phyloP scores from a whole-genome alignment of 2,888 invertebrate species.

The Aphidius colemani region DNA sequence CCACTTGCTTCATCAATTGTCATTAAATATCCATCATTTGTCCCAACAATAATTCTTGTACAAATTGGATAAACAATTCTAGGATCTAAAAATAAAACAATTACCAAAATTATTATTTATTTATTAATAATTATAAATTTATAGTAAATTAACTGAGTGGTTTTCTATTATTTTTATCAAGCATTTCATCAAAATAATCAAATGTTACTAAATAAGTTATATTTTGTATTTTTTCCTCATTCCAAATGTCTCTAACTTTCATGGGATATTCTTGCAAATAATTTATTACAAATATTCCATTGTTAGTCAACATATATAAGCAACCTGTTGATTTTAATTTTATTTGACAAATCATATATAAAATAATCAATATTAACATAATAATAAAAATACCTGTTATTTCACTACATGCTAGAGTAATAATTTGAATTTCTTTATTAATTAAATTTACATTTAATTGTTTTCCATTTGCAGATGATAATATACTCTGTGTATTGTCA shows the following conservation, averaged over 20 bases:
- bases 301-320: conserved; percentile 36
- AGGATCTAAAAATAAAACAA: conserved; percentile 24
- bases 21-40: conserved; percentile 37
- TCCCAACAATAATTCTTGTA: conserved; percentile 39
- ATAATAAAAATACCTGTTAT: conserved; percentile 33
- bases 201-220: not conserved
- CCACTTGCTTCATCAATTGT: conserved; percentile 38
- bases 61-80: conserved; percentile 34
- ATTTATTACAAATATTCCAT: conserved; percentile 39
- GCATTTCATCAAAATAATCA: not conserved
- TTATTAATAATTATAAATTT: not conserved
- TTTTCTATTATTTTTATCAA: not conserved
- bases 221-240: no score
- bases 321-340: conserved; percentile 30
- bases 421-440: conserved; percentile 31
- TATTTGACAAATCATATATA: not conserved
- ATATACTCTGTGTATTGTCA: conserved; percentile 40
- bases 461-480: conserved; percentile 35
- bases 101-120: not conserved
- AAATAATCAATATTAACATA: no score
- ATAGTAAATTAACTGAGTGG: not conserved
- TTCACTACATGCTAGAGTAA: conserved; percentile 36
- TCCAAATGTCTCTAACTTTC: conserved; percentile 26
- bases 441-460: conserved; percentile 41
- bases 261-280: conserved; percentile 36